A percentile compares a stretch with the other conserved stretches of the same genome.
Conservation (phyloP, 2,888 invertebrate genomes). For the Drosophila merina region DNA sequence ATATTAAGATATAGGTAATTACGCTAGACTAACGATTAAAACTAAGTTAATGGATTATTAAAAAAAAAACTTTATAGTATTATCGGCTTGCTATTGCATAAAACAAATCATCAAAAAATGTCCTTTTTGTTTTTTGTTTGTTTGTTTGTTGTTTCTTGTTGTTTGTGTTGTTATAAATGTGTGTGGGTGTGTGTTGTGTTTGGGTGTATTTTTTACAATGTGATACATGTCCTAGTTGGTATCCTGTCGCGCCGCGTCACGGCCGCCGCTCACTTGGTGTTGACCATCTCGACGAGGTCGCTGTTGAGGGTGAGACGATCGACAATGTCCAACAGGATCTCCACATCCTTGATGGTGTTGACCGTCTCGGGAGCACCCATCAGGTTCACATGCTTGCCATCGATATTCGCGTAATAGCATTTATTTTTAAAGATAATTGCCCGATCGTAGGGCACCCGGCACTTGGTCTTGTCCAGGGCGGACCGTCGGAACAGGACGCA, state of each 20-base stretch:
- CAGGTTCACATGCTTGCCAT: slow-evolving; percentile 83
- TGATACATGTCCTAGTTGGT: slow-evolving; percentile 14
- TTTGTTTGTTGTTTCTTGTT: not conserved
- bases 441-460: slow-evolving; percentile 82
- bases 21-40: slow-evolving; percentile 68
- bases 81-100: slow-evolving; percentile 12
- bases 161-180: not conserved
- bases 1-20: slow-evolving; percentile 58
- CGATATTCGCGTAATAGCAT: slow-evolving; percentile 83
- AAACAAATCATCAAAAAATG: slow-evolving; percentile 29
- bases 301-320: slow-evolving; percentile 81
- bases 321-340: slow-evolving; percentile 83
- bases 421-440: slow-evolving; percentile 84
- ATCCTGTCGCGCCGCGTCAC: not conserved
- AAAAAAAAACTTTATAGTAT: slow-evolving; percentile 33
- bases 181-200: not conserved
- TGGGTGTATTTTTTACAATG: slow-evolving; percentile 27
- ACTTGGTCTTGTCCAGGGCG: slow-evolving; percentile 68
- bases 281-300: slow-evolving; percentile 75
- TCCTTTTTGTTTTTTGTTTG: slow-evolving; percentile 10
- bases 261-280: slow-evolving; percentile 43
- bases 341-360: slow-evolving; percentile 80
- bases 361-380: slow-evolving; percentile 83
- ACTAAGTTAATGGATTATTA: slow-evolving; percentile 42
- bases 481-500: slow-evolving; percentile 83